These are phyloP conservation scores for Leucoraja erinaceus DNA, from an alignment of 2,113 vertebrate genomes.

Conservation along the genomic window DNA sequence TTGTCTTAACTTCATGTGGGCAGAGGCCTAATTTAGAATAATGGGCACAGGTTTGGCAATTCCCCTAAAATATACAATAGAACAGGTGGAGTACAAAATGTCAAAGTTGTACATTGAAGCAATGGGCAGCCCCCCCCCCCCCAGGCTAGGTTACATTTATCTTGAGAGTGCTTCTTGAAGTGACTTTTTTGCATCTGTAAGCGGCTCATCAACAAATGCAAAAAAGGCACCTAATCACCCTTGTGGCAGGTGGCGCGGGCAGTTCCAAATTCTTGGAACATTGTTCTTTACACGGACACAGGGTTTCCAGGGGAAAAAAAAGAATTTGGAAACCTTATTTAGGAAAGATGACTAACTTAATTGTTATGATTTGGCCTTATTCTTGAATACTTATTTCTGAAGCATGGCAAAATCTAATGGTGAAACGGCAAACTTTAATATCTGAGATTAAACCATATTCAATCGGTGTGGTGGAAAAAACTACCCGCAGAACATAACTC, in stretches of 20 bases:
- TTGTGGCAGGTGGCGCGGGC: background rate
- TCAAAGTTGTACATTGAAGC: background rate
- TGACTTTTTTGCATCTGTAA: too few relatives aligned
- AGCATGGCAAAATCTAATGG: background rate
- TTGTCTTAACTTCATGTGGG: too few relatives aligned
- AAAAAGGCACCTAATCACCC: background rate
- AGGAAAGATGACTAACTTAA: too few relatives aligned
- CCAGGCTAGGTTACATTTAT: background rate
- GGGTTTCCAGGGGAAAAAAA: too few relatives aligned
- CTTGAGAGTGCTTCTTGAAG: too few relatives aligned
- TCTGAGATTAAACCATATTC: background rate
- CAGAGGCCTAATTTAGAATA: background rate
- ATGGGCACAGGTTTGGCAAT: background rate
- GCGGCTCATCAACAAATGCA: too few relatives aligned
- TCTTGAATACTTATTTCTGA: background rate
- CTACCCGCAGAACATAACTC: background rate
- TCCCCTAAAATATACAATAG: background rate
- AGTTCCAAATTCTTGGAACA: too few relatives aligned
- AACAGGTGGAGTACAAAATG: background rate
- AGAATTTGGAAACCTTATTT: too few relatives aligned
- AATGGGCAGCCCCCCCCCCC: too few relatives aligned
- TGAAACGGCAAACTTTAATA: background rate
- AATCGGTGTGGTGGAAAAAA: background rate
- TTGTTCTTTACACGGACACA: too few relatives aligned
- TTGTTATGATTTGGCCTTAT: background rate